A percentile compares a stretch with the other conserved stretches of the same genome.
These are phyloP conservation scores for Antennarius striatus DNA, from an alignment of 2,113 vertebrate genomes.

Conservation along the genomic window DNA sequence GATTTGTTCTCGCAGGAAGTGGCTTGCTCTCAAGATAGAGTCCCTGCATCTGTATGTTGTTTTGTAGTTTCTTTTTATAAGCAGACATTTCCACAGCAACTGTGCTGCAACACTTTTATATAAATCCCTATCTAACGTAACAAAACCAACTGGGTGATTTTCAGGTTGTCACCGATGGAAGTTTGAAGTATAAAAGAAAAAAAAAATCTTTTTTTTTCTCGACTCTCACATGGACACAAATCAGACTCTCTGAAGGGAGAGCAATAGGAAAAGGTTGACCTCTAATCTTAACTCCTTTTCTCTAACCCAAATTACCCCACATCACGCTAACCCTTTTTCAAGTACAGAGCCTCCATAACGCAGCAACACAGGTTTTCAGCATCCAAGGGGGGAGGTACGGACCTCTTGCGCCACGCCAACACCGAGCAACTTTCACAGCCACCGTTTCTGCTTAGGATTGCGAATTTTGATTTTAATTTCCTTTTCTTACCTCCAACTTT, in stretches of 20 bases:
- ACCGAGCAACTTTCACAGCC: constrained; percentile 73
- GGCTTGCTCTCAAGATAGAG: constrained; percentile 62
- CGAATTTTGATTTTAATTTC: constrained; percentile 60
- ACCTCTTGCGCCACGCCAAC: constrained; percentile 75
- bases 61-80: constrained; percentile 68
- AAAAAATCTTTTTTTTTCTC: constrained; percentile 24
- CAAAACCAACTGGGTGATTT: constrained; percentile 66
- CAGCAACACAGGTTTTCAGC: constrained; percentile 82
- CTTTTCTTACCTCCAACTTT: constrained; percentile 60
- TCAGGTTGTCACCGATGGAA: constrained; percentile 80
- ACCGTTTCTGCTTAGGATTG: constrained; percentile 69
- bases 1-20: constrained; percentile 67
- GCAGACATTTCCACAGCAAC: constrained; percentile 76
- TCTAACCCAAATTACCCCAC: constrained; percentile 86
- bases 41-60: constrained; percentile 61
- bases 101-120: constrained; percentile 65
- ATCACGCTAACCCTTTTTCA: constrained; percentile 84
- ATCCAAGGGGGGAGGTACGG: constrained; percentile 79
- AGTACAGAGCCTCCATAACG: constrained; percentile 81
- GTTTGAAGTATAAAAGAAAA: constrained; percentile 66
- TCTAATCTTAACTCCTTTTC: constrained; percentile 83
- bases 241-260: constrained; percentile 70
- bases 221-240: constrained; percentile 62
- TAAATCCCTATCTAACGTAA: constrained; percentile 59
- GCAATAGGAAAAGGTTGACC: constrained; percentile 73